A percentile compares a stretch with the other conserved stretches of the same genome.
phyloP scores from a whole-genome alignment of 2,113 vertebrate species.

The Willisornis vidua region DNA sequence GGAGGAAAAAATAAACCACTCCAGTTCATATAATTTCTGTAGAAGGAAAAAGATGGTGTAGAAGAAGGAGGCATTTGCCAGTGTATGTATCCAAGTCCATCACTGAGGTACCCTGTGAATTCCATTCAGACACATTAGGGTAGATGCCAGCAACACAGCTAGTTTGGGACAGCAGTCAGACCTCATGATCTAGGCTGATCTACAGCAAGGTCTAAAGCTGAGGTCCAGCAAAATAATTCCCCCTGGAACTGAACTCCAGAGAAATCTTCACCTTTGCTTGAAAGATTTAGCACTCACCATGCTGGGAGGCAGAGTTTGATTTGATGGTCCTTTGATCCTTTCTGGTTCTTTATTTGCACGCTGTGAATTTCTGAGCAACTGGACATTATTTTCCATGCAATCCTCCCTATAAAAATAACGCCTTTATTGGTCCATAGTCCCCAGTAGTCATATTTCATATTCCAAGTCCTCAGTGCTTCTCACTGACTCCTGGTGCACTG shows the following conservation, averaged over 20 bases:
- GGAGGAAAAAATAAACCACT: background rate
- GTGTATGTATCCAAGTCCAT: background rate
- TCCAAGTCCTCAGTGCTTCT: background rate
- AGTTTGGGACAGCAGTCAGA: background rate
- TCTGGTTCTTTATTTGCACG: background rate
- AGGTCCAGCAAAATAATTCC: background rate
- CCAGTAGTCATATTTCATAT: conserved; percentile 21
- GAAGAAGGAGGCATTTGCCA: background rate
- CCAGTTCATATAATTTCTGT: background rate
- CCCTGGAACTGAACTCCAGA: background rate
- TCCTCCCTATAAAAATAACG: background rate
- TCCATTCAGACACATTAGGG: background rate
- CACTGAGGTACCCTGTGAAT: background rate
- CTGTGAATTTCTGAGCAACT: background rate
- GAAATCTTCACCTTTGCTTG: background rate
- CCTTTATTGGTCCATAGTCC: background rate
- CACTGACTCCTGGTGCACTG: background rate
- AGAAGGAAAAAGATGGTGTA: background rate
- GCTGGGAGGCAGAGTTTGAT: background rate
- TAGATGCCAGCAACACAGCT: background rate
- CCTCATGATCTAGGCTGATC: background rate
- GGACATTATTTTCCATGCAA: background rate
- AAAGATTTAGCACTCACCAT: background rate
- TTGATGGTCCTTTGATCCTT: background rate
- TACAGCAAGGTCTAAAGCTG: background rate